Conservation (phyloP, 2,888 invertebrate genomes). For the Drosophila infuscata region DNA sequence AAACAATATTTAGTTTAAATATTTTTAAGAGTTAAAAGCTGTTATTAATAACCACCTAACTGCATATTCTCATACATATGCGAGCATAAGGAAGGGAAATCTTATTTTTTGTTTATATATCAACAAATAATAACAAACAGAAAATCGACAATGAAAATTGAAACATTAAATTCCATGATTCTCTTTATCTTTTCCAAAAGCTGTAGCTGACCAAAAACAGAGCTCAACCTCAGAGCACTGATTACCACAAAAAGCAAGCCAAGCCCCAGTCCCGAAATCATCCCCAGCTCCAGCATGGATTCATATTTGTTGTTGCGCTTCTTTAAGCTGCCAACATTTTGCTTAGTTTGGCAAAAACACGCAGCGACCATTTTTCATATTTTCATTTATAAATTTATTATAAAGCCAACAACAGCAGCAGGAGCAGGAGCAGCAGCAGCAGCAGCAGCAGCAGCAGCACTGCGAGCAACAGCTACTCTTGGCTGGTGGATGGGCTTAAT, state of each 20-base stretch:
- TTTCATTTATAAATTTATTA: constrained; percentile 82
- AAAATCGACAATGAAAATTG: constrained; percentile 3
- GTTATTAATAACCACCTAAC: not conserved
- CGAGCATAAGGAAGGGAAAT: not conserved
- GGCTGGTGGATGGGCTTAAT: constrained; percentile 67
- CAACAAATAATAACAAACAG: not conserved
- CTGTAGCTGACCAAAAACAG: constrained; percentile 8
- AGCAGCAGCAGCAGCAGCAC: not conserved
- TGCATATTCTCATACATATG: not conserved
- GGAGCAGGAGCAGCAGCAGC: not conserved
- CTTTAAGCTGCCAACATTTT: constrained; percentile 55
- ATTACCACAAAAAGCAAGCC: constrained; percentile 34
- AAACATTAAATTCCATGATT: not conserved
- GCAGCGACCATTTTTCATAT: constrained; percentile 81
- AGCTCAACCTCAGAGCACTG: constrained; percentile 54
- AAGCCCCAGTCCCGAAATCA: constrained; percentile 14
- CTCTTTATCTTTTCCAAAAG: not conserved
- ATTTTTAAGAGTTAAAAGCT: not conserved
- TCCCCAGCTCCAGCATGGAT: constrained; percentile 5
- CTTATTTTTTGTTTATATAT: not conserved
- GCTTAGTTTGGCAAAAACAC: constrained; percentile 80
- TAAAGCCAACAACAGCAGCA: constrained; percentile 63
- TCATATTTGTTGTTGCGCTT: constrained; percentile 23
- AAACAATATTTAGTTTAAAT: not conserved
- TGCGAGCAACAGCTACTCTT: constrained; percentile 33